Evolutionary conservation across 2,113 vertebrate genomes (phyloP).

Genomic region (Chionomys nivalis): DNA sequence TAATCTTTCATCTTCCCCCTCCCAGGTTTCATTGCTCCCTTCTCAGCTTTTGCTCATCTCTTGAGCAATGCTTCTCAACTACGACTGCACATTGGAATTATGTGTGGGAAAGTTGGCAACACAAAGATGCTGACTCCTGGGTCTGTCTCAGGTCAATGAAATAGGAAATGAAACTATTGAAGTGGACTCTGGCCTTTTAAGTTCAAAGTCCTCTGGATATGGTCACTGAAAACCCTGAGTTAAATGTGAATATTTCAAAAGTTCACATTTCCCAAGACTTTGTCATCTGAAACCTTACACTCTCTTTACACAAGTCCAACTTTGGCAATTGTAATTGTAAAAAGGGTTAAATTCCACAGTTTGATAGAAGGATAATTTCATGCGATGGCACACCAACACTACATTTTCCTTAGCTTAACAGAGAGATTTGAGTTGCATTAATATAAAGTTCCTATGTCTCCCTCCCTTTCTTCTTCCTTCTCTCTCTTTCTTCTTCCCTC

Average conservation of each 20-base stretch:
- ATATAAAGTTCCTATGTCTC: background rate
- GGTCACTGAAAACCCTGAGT: background rate
- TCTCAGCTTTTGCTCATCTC: background rate
- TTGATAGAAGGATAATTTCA: background rate
- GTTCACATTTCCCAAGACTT: background rate
- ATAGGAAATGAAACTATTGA: conserved; percentile 29
- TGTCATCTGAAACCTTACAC: background rate
- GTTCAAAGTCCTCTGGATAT: background rate
- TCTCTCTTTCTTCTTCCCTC: background rate
- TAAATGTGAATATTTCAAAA: background rate
- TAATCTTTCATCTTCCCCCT: background rate
- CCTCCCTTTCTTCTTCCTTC: background rate
- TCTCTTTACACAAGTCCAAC: background rate
- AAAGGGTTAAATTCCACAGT: background rate
- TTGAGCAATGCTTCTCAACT: background rate
- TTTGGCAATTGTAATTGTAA: background rate
- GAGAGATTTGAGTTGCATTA: background rate
- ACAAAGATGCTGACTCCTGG: background rate
- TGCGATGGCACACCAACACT: background rate
- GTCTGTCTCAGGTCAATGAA: background rate
- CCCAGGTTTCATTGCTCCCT: no score
- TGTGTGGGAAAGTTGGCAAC: accelerated
- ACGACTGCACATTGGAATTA: background rate
- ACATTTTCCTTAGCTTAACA: background rate
- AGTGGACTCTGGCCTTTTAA: background rate